phyloP scores from a whole-genome alignment of 2,888 invertebrate genomes.

The Luffia ferchaultella region DNA sequence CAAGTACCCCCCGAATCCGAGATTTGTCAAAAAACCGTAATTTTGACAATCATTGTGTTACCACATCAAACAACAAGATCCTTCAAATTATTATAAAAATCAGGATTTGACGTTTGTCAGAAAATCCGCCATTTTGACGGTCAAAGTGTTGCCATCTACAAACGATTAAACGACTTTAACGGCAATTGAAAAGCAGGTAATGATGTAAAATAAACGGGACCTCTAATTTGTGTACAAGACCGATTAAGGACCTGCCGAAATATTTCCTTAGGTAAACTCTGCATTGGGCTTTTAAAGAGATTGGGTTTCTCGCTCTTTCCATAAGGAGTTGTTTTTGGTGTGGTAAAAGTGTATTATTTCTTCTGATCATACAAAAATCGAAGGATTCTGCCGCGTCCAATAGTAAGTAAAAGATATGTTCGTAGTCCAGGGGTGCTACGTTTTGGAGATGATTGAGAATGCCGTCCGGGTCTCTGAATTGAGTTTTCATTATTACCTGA shows the following conservation, averaged over 20 bases:
- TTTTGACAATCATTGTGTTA: no score
- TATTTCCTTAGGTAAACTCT: constrained; percentile 66
- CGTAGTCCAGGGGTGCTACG: constrained; percentile 48
- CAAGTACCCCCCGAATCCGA: no score
- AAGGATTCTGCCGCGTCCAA: constrained; percentile 80
- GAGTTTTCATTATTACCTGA: constrained; percentile 82
- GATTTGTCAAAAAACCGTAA: no score
- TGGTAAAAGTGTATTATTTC: constrained; percentile 71
- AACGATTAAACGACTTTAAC: constrained; percentile 28
- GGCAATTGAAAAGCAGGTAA: constrained; percentile 74
- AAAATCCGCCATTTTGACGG: constrained; percentile 20
- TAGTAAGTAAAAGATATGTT: constrained; percentile 70
- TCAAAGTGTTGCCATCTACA: constrained; percentile 16
- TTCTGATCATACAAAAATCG: constrained; percentile 80
- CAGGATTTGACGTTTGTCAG: constrained; percentile 7
- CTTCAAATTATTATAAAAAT: no score
- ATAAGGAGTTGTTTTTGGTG: constrained; percentile 72
- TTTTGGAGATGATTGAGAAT: constrained; percentile 82
- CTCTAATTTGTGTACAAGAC: constrained; percentile 66
- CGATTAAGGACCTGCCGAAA: constrained; percentile 65
- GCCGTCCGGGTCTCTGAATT: constrained; percentile 84
- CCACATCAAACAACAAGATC: no score
- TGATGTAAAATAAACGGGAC: constrained; percentile 71
- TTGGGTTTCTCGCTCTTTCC: constrained; percentile 71
- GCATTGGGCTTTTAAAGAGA: constrained; percentile 71